Conservation (phyloP, 2,797 vertebrate genomes). For the Synanceia verrucosa region DNA sequence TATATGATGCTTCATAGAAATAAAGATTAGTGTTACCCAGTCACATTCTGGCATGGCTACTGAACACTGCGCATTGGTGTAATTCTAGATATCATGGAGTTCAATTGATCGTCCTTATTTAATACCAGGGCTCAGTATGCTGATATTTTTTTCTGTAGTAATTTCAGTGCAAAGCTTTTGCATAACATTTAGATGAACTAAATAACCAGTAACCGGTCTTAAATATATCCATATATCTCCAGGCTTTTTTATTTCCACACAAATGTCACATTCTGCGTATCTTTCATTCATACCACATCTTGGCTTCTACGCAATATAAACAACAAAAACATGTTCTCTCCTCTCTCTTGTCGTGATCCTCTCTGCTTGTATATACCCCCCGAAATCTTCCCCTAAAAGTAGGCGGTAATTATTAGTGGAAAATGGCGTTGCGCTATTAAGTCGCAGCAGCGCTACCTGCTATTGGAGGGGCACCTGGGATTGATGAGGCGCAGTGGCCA, state of each 20-base stretch:
- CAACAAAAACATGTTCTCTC: conserved; percentile 47
- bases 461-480: conserved; percentile 86
- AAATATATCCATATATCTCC: neutral
- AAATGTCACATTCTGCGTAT: neutral
- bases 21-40: neutral
- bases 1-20: neutral
- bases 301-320: conserved; percentile 36
- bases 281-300: conserved; percentile 1
- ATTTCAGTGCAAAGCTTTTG: neutral
- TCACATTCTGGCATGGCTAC: neutral
- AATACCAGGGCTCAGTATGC: neutral
- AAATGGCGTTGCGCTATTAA: conserved; percentile 87
- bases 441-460: conserved; percentile 75
- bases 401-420: conserved; percentile 88
- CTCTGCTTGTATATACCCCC: conserved; percentile 43
- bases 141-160: too few species aligned
- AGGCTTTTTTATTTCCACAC: neutral
- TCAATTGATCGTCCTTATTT: neutral
- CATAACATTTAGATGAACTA: neutral
- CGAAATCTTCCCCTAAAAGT: conserved; percentile 78
- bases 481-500: conserved; percentile 88
- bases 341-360: conserved; percentile 56
- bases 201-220: neutral
- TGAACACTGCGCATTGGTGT: neutral
- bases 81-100: neutral